Percentiles rank a stretch among this genome's conserved stretches.
Conservation (phyloP, 2,797 vertebrate species). For the Sebastes iracundus region DNA sequence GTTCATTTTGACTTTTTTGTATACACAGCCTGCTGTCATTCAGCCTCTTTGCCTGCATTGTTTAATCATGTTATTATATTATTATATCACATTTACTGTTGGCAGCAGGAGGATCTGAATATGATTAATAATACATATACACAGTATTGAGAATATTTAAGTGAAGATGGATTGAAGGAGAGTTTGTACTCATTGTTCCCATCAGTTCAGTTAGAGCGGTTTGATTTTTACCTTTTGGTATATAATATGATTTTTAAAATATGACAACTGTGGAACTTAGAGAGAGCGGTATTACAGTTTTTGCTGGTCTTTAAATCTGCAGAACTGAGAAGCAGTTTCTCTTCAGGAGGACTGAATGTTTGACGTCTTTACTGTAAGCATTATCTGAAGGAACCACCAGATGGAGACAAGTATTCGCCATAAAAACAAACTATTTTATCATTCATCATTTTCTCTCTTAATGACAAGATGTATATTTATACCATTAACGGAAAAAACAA, state of each 20-base stretch:
- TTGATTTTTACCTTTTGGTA: background rate
- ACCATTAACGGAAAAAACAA: background rate
- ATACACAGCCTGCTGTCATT: no score
- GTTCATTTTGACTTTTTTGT: background rate
- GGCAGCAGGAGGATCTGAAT: background rate
- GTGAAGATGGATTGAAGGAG: background rate
- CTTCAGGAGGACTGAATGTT: background rate
- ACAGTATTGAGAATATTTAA: background rate
- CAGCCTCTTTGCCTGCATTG: background rate
- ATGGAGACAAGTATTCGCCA: slow-evolving; percentile 25
- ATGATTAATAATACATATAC: background rate
- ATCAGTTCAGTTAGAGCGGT: background rate
- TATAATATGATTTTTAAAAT: background rate
- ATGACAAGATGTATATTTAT: background rate
- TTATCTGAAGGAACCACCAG: slow-evolving; percentile 15
- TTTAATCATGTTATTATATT: accelerated
- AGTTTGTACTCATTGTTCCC: background rate
- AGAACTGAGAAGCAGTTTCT: background rate
- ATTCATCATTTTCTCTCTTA: background rate
- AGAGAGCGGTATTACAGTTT: background rate
- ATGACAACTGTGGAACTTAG: background rate
- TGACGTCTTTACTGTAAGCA: background rate
- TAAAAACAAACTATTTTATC: background rate
- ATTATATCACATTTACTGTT: background rate
- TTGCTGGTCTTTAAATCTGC: background rate